phyloP scores from a whole-genome alignment of 2,797 vertebrate species.

The Novumbra hubbsi region DNA sequence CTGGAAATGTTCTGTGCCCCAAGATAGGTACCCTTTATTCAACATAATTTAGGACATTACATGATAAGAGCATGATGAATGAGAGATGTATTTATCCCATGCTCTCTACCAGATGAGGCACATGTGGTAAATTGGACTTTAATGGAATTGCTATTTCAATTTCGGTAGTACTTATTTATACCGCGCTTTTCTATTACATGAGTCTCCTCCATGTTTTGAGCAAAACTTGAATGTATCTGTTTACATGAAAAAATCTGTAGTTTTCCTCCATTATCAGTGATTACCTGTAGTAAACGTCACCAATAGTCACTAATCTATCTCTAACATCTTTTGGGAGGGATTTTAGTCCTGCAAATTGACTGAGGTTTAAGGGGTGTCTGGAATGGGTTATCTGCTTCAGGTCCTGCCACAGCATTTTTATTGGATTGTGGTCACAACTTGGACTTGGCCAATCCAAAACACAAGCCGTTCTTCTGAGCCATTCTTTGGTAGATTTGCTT shows the following conservation, averaged over 20 bases:
- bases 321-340: too few relatives aligned
- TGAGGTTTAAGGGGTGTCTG: too few relatives aligned
- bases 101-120: conserved; percentile 47
- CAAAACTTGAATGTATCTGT: conserved; percentile 22
- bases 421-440: too few relatives aligned
- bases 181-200: conserved; percentile 6
- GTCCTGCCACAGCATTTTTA: too few relatives aligned
- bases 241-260: conserved; percentile 5
- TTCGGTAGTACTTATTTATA: conserved; percentile 32
- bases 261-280: too few relatives aligned
- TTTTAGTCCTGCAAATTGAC: too few relatives aligned
- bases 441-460: too few relatives aligned
- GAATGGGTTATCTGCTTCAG: too few relatives aligned
- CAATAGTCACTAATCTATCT: too few relatives aligned
- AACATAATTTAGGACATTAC: neutral
- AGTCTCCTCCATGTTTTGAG: conserved; percentile 4
- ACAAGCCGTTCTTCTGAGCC: too few relatives aligned
- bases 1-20: neutral
- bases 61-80: neutral
- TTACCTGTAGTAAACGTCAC: too few relatives aligned
- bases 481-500: too few relatives aligned
- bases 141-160: conserved; percentile 47
- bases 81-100: conserved; percentile 1
- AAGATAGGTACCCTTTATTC: neutral
- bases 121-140: conserved; percentile 52